Percentiles rank a stretch among this genome's conserved stretches.
Evolutionary conservation across 2,888 invertebrate species (phyloP).

Genomic region (Tanaodytes sp.): DNA sequence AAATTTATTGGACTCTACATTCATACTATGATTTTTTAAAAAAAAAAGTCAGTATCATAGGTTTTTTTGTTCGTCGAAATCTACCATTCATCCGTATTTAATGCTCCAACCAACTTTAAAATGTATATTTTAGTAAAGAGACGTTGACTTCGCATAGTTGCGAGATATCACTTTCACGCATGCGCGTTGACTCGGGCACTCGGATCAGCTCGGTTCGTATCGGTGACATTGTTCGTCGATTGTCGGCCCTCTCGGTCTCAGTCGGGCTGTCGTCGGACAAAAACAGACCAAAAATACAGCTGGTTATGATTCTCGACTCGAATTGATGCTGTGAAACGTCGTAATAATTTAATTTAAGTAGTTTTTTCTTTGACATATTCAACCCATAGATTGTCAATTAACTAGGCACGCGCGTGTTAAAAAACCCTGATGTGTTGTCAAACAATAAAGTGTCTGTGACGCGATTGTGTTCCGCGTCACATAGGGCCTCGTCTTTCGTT

Average conservation of each 20-base stretch:
- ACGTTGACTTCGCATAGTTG: neutral
- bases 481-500: constrained; percentile 54
- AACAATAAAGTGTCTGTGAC: constrained; percentile 51
- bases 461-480: constrained; percentile 56
- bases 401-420: constrained; percentile 35
- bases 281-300: constrained; percentile 54
- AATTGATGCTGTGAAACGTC: constrained; percentile 62
- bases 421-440: constrained; percentile 32
- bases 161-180: constrained; percentile 7
- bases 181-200: constrained; percentile 16
- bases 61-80: no score
- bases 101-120: no score
- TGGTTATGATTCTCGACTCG: constrained; percentile 63
- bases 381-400: constrained; percentile 28
- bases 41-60: no score
- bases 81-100: no score
- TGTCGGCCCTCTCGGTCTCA: constrained; percentile 37
- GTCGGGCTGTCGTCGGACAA: constrained; percentile 44
- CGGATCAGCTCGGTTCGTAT: constrained; percentile 22
- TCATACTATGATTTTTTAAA: no score
- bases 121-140: no score
- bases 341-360: constrained; percentile 59
- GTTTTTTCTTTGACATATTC: constrained; percentile 57
- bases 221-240: constrained; percentile 44
- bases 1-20: no score